phyloP scores from a whole-genome alignment of 1,140 invertebrate genomes.

The Rhagoletis pomonella region DNA sequence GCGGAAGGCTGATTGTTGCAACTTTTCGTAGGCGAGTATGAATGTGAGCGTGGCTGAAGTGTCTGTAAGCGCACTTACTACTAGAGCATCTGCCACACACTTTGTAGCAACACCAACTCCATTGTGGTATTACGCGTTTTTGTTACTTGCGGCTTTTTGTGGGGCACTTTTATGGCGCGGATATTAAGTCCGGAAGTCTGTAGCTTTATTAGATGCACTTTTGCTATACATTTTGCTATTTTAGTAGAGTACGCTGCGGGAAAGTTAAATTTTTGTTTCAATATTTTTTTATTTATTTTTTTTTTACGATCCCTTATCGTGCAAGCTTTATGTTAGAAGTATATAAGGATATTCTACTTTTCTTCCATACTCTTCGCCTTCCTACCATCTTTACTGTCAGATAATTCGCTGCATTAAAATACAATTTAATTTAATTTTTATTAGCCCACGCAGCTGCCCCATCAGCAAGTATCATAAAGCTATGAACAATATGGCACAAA shows the following conservation, averaged over 20 bases:
- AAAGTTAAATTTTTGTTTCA: too few relatives aligned
- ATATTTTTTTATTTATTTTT: too few relatives aligned
- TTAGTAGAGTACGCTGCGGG: too few relatives aligned
- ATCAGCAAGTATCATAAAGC: too few relatives aligned
- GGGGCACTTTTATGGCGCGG: not conserved
- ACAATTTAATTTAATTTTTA: too few relatives aligned
- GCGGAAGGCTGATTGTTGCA: slow-evolving; percentile 13
- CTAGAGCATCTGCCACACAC: not conserved
- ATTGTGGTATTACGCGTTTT: not conserved
- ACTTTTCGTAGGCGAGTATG: not conserved
- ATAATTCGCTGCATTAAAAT: too few relatives aligned
- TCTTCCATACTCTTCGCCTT: too few relatives aligned
- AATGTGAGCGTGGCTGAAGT: not conserved
- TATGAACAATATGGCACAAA: not conserved
- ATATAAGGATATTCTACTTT: too few relatives aligned
- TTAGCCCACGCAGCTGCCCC: too few relatives aligned
- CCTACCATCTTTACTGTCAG: too few relatives aligned
- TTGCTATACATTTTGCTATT: not conserved
- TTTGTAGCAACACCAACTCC: slow-evolving; percentile 22
- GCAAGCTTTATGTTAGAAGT: too few relatives aligned
- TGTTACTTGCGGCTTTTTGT: not conserved
- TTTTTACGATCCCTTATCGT: too few relatives aligned
- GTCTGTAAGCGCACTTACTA: slow-evolving; percentile 7
- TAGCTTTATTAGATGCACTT: slow-evolving; percentile 20
- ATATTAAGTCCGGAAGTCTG: not conserved